phyloP scores from a whole-genome alignment of 2,797 vertebrate species.

The Lateolabrax maculatus region DNA sequence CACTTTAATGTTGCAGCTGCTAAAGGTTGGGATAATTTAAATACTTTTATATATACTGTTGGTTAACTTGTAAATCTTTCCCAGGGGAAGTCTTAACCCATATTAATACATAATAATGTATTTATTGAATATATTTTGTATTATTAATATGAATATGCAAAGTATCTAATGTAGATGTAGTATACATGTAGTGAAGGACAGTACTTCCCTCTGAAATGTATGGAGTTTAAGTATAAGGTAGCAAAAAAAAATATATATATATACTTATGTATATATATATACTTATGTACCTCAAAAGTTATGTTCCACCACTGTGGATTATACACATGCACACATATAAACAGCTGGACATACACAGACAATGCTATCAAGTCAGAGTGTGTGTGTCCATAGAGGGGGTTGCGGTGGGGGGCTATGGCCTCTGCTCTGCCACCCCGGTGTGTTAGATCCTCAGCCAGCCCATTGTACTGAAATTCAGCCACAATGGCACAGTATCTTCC shows the following conservation, averaged over 20 bases:
- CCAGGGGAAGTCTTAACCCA: background rate
- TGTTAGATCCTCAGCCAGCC: conserved; percentile 74
- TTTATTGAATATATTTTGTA: background rate
- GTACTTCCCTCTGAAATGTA: too few species aligned
- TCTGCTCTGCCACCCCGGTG: conserved; percentile 49
- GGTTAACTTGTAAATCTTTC: background rate
- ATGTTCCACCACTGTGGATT: background rate
- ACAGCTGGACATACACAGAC: conserved; percentile 23
- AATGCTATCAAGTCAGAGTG: conserved; percentile 35
- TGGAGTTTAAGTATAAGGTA: background rate
- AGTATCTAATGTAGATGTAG: background rate
- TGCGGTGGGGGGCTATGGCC: conserved; percentile 22
- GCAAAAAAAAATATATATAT: background rate
- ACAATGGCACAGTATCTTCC: conserved; percentile 77
- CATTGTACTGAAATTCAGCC: conserved; percentile 79
- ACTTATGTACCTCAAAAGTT: too few species aligned
- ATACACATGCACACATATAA: conserved; percentile 12
- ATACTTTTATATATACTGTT: background rate
- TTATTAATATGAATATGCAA: background rate
- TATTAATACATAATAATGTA: background rate
- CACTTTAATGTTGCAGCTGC: background rate
- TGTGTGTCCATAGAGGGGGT: conserved; percentile 18
- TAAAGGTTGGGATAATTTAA: background rate
- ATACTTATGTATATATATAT: too few species aligned
- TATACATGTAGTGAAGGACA: background rate